Evolutionary conservation across 1,140 invertebrate genomes (phyloP).

Genomic region (Drosophila pachea): DNA sequence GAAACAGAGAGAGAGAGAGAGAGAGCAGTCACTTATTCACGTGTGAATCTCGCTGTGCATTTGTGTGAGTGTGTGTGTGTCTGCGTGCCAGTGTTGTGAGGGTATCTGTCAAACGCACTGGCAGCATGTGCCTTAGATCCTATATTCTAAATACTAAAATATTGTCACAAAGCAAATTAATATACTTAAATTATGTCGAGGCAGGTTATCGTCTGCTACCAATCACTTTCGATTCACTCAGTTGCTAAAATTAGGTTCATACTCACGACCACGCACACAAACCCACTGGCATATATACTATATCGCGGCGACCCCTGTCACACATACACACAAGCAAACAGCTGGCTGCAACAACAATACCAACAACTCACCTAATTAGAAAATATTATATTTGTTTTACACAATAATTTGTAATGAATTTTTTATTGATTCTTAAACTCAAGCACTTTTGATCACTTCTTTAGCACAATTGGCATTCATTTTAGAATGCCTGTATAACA

Average conservation of each 20-base stretch:
- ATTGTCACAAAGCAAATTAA: constrained; percentile 17
- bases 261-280: constrained; percentile 21
- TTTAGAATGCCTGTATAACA: background rate
- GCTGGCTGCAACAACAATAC: constrained; percentile 59
- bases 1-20: constrained; percentile 25
- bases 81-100: constrained; percentile 27
- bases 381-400: constrained; percentile 51
- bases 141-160: constrained; percentile 12
- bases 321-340: constrained; percentile 63
- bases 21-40: constrained; percentile 20
- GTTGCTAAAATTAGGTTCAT: constrained; percentile 64
- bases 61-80: background rate
- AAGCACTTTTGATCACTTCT: constrained; percentile 23
- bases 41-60: constrained; percentile 11
- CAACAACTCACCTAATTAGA: constrained; percentile 60
- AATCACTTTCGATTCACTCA: constrained; percentile 64
- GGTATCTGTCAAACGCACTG: constrained; percentile 42
- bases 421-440: constrained; percentile 1
- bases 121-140: constrained; percentile 40
- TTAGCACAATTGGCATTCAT: background rate
- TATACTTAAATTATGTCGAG: constrained; percentile 26
- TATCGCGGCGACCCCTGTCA: constrained; percentile 31
- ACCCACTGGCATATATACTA: constrained; percentile 15
- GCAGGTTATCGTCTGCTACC: constrained; percentile 16
- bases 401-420: constrained; percentile 29